Conservation (phyloP, 2,797 vertebrate species). For the Pitangus sulphuratus region DNA sequence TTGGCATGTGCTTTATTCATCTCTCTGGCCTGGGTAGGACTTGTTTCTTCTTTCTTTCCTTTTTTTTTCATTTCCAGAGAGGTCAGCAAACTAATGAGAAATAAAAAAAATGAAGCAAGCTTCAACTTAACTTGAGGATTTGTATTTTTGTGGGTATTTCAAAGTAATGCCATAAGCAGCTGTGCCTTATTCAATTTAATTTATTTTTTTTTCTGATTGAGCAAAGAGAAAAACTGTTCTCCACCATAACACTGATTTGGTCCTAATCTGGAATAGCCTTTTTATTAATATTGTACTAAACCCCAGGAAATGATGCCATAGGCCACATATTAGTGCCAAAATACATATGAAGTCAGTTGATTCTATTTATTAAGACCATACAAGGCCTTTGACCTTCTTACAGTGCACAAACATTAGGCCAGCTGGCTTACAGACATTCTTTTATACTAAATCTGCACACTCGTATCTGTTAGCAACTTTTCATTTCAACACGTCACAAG, state of each 20-base stretch:
- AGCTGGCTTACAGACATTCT: constrained; percentile 70
- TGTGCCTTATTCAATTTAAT: not conserved
- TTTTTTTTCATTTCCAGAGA: not conserved
- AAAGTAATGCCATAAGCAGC: constrained; percentile 35
- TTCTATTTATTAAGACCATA: constrained; percentile 79
- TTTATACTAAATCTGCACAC: constrained; percentile 54
- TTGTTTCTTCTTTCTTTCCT: not conserved
- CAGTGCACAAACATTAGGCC: constrained; percentile 57
- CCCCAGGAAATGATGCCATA: constrained; percentile 78
- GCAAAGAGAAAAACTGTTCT: constrained; percentile 58
- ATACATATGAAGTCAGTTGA: constrained; percentile 74
- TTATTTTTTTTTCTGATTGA: constrained; percentile 20
- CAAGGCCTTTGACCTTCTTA: constrained; percentile 67
- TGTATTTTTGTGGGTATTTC: constrained; percentile 37
- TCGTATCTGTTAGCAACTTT: constrained; percentile 69
- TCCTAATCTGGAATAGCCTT: constrained; percentile 66
- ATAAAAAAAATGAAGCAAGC: constrained; percentile 40
- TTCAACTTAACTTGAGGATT: constrained; percentile 28
- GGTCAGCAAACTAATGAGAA: constrained; percentile 42
- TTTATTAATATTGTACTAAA: constrained; percentile 78
- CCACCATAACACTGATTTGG: constrained; percentile 40
- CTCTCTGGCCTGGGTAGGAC: not conserved
- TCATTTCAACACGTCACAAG: constrained; percentile 60
- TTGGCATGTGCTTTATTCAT: constrained; percentile 14
- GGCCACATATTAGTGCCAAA: constrained; percentile 78